Evolutionary conservation across 2,888 invertebrate species (phyloP).

Genomic region (Slavum lentiscoides): DNA sequence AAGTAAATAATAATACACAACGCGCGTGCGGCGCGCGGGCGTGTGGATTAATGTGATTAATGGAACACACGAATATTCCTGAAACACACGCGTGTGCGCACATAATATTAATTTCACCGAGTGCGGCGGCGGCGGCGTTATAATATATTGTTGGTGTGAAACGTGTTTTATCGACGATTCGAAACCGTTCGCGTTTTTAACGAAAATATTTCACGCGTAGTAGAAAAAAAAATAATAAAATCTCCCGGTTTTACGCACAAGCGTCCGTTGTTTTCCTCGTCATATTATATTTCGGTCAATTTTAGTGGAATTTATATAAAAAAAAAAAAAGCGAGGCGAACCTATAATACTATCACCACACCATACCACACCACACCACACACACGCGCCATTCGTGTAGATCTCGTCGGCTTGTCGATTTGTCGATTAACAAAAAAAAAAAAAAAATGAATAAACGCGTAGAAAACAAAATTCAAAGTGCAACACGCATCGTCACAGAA

Average conservation of each 20-base stretch:
- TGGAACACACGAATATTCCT: neutral
- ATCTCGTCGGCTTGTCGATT: constrained; percentile 15
- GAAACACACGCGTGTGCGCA: neutral
- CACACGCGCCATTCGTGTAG: neutral
- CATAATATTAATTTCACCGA: neutral
- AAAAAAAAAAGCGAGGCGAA: neutral
- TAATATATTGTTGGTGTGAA: neutral
- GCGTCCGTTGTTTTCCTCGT: too few species aligned
- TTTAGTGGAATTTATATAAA: neutral
- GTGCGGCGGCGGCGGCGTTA: too few species aligned
- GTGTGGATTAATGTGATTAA: too few species aligned
- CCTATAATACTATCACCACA: neutral
- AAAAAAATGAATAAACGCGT: neutral
- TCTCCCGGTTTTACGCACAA: neutral
- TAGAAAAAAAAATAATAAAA: neutral
- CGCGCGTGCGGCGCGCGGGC: too few species aligned
- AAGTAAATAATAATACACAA: too few species aligned
- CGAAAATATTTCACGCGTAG: too few species aligned
- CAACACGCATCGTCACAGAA: neutral
- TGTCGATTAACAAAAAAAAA: neutral
- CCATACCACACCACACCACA: neutral
- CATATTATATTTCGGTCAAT: neutral
- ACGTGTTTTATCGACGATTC: constrained; percentile 22
- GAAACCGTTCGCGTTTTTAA: neutral
- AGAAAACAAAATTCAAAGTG: constrained; percentile 25